Base-by-base conservation (phyloP, 2,888 invertebrate species). In the Drosophila anomalata region DNA sequence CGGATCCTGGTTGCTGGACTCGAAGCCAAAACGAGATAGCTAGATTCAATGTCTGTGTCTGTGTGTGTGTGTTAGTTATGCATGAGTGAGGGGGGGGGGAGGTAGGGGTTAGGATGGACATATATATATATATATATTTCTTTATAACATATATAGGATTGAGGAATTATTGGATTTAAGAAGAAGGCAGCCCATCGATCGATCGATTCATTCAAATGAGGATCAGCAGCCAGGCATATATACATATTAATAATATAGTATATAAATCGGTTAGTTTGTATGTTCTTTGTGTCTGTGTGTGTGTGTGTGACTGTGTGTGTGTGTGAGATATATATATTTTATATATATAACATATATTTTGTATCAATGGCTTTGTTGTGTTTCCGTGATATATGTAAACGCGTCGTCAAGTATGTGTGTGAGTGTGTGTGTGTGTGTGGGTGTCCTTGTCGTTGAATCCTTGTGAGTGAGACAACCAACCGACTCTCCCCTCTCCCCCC, bases 331-430 rank as follows among this genome's bases (percentile, higher is more conserved):
- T 70, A 63, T 80, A 63, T 55, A 58, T 52, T 70, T 63, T 67
- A 66, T 72, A 63, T 71, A 58, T 61, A 67, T 60, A 9, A 24
- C 39, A 73, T 73, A 66, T 78, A 72, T 78, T 78, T 76, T 78
- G 70, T 76, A 79, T 78, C 75, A 81, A 87, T 83, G 85, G 87
- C 83, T 83, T 83, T 88, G 83, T 83, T 83, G 88, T 83, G 88
- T 83, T 83, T 83, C 69, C 89, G 88, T 88, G 88, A 83, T 83
- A 82, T 86, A 77, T 86, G 88, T 82, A 77, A 82, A 87, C 87
- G 87, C 87, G 83, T 82, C 85, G 83, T 82, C 85, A 66, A 57
- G 75, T 73, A 36, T 50, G 36, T 59, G 26, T 22, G 20, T 9
- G 20, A 1, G 20, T 6, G 20, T 12, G 20, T 22, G 20, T 20